Conservation (phyloP, 1,140 invertebrate genomes). For the Octopus bimaculoides region DNA sequence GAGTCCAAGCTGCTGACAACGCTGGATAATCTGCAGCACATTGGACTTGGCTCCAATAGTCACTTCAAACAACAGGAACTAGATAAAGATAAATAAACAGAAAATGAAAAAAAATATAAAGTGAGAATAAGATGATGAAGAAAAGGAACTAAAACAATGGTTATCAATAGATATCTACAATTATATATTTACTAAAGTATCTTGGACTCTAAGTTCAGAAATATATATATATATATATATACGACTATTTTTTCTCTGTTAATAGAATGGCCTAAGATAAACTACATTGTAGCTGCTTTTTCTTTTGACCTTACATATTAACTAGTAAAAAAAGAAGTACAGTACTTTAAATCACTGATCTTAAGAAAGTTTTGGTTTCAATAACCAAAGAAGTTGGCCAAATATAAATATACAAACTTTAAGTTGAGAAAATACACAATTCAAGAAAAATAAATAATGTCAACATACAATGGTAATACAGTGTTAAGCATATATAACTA, state of each 20-base stretch:
- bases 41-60: slow-evolving; percentile 23
- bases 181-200: background rate
- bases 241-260: background rate
- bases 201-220: background rate
- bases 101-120: slow-evolving; percentile 2
- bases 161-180: background rate
- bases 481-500: too few species aligned
- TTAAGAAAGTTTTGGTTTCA: background rate
- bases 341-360: background rate
- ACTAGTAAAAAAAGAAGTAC: background rate
- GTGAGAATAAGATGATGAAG: background rate
- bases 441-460: too few species aligned
- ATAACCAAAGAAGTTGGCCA: background rate
- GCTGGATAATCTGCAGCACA: slow-evolving; percentile 24
- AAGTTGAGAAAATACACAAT: background rate
- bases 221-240: background rate
- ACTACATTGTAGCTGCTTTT: too few species aligned
- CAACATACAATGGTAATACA: too few species aligned
- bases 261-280: background rate
- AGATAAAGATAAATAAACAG: slow-evolving; percentile 4
- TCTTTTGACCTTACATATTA: too few species aligned
- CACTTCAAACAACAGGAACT: slow-evolving; percentile 42
- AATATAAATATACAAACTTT: background rate
- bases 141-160: background rate
- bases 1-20: slow-evolving; percentile 27